Percentiles rank a stretch among this genome's conserved stretches.
Conservation (phyloP, 2,888 invertebrate species). For the Metalampra italica region DNA sequence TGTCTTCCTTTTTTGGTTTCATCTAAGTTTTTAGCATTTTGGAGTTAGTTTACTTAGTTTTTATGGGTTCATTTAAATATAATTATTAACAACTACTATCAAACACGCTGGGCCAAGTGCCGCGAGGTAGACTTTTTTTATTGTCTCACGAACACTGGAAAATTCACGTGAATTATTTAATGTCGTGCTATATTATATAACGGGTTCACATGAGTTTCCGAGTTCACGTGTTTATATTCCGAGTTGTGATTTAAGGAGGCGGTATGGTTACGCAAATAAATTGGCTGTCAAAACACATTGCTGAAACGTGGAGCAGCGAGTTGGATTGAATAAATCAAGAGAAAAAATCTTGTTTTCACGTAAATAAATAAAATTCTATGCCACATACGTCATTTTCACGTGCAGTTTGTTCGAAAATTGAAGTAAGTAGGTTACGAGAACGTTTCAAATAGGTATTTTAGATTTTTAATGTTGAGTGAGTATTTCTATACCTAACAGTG, state of each 20-base stretch:
- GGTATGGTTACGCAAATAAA: constrained; percentile 5
- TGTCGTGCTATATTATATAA: no score
- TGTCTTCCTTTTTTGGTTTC: no score
- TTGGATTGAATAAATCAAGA: constrained; percentile 30
- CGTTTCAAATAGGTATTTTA: background rate
- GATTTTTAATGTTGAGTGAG: no score
- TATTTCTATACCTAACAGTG: no score
- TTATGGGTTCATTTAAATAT: no score
- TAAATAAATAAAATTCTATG: constrained; percentile 24
- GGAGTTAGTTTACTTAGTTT: no score
- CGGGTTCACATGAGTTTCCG: background rate
- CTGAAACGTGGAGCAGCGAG: constrained; percentile 21
- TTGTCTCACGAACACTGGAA: no score
- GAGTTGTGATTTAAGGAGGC: constrained; percentile 12
- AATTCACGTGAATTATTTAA: no score
- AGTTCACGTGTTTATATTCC: background rate
- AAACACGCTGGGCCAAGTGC: no score
- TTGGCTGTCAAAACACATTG: constrained; percentile 34
- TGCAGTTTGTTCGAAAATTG: constrained; percentile 13
- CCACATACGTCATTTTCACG: constrained; percentile 19
- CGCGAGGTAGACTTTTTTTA: no score
- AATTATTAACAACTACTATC: no score
- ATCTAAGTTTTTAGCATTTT: no score
- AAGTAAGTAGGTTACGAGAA: background rate
- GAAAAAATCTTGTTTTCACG: constrained; percentile 15